Conservation (phyloP, 2,113 vertebrate species). For the Solea senegalensis region DNA sequence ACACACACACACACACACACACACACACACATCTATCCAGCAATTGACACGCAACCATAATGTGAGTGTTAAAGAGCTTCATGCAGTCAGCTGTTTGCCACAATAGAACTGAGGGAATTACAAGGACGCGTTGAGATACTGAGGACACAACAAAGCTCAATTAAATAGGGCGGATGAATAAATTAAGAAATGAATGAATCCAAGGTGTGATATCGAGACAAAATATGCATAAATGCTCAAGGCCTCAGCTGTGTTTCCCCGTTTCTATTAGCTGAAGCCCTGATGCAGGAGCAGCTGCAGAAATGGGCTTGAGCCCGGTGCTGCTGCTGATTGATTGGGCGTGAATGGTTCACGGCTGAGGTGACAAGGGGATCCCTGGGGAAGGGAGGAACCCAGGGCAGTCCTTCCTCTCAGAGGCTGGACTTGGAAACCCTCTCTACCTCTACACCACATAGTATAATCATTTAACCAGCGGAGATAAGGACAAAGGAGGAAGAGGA, state of each 20-base stretch:
- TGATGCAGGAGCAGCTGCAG: conserved; percentile 71
- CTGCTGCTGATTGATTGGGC: conserved; percentile 72
- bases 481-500: conserved; percentile 3
- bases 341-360: conserved; percentile 73
- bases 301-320: conserved; percentile 46
- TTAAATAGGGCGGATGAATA: not conserved
- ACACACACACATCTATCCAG: conserved; percentile 25
- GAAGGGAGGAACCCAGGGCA: conserved; percentile 39
- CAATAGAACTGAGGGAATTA: conserved; percentile 7
- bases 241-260: conserved; percentile 64
- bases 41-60: conserved; percentile 12
- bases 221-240: conserved; percentile 32
- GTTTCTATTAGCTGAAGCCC: conserved; percentile 61
- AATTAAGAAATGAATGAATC: conserved; percentile 27
- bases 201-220: conserved; percentile 23
- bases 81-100: conserved; percentile 13
- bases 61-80: conserved; percentile 20
- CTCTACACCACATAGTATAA: conserved; percentile 22
- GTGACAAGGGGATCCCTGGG: conserved; percentile 70
- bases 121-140: not conserved
- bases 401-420: conserved; percentile 39
- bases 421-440: conserved; percentile 47
- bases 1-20: conserved; percentile 18
- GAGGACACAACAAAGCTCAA: not conserved
- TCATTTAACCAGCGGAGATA: conserved; percentile 27